Conservation (phyloP, 2,888 invertebrate species). For the Heliconius cydno region DNA sequence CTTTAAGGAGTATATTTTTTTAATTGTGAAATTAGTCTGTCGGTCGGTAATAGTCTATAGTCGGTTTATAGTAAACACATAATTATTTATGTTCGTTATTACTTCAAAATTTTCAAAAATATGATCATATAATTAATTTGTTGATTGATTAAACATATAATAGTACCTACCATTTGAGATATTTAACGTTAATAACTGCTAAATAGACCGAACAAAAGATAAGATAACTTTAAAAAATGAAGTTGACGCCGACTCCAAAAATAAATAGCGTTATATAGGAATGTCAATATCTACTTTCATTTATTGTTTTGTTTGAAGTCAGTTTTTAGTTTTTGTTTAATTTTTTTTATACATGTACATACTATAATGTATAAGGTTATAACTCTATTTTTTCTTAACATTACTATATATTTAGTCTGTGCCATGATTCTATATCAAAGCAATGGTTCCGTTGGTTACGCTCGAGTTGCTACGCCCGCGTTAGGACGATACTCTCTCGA, state of each 20-base stretch:
- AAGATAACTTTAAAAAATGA: too few species aligned
- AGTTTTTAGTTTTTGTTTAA: too few species aligned
- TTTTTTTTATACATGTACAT: background rate
- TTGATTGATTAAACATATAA: background rate
- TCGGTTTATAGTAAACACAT: too few species aligned
- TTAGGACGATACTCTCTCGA: slow-evolving; percentile 29
- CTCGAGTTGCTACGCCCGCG: slow-evolving; percentile 23
- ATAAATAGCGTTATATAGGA: too few species aligned
- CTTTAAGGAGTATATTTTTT: slow-evolving; percentile 38
- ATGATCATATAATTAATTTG: background rate
- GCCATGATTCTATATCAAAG: slow-evolving; percentile 28
- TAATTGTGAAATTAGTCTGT: too few species aligned
- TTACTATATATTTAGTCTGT: slow-evolving; percentile 41
- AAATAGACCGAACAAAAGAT: too few species aligned
- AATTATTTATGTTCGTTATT: background rate
- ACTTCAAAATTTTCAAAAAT: background rate
- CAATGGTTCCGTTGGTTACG: slow-evolving; percentile 32
- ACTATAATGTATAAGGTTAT: background rate
- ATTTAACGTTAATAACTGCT: too few species aligned
- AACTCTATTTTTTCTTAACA: background rate
- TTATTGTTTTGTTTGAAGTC: too few species aligned
- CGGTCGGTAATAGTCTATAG: too few species aligned
- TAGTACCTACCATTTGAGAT: background rate
- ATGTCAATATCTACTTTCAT: too few species aligned
- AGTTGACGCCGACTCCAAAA: too few species aligned